These are phyloP conservation scores for Odontothrips loti DNA, from an alignment of 2,888 invertebrate species.

Conservation along the genomic window DNA sequence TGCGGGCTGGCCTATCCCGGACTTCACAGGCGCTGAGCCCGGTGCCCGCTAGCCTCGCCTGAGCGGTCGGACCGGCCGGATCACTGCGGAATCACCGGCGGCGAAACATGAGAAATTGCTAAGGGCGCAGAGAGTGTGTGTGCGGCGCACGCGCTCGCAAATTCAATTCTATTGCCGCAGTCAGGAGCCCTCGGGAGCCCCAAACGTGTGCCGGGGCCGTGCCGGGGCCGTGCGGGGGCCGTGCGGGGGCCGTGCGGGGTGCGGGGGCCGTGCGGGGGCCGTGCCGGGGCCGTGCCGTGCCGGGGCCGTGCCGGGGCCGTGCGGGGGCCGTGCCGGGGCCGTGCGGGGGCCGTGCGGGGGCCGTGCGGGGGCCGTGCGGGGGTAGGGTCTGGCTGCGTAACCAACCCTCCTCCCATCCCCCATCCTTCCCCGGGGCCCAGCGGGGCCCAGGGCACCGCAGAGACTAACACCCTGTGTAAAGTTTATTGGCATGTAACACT, in stretches of 20 bases:
- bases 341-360: not conserved
- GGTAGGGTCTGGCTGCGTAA: not conserved
- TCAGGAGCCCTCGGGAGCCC: not conserved
- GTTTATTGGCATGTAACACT: conserved; percentile 2
- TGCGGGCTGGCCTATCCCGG: not conserved
- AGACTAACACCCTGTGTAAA: conserved; percentile 6
- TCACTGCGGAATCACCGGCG: not conserved
- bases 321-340: not conserved
- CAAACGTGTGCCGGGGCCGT: no score
- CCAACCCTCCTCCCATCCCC: not conserved
- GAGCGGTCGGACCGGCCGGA: no score
- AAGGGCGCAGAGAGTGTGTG: no score
- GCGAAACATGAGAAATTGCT: not conserved
- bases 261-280: not conserved
- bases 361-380: not conserved
- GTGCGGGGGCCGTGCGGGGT: no score
- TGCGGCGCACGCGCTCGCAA: not conserved
- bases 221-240: not conserved
- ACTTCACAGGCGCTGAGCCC: not conserved
- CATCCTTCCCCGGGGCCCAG: not conserved
- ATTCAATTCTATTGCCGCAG: not conserved
- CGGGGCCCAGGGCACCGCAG: not conserved
- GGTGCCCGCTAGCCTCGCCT: no score
- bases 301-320: not conserved
- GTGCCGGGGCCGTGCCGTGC: no score